Evolutionary conservation across 1,140 invertebrate genomes (phyloP), one percentile per base, ranked within the genome.

Genomic region (Drosophila nigromelanica): DNA sequence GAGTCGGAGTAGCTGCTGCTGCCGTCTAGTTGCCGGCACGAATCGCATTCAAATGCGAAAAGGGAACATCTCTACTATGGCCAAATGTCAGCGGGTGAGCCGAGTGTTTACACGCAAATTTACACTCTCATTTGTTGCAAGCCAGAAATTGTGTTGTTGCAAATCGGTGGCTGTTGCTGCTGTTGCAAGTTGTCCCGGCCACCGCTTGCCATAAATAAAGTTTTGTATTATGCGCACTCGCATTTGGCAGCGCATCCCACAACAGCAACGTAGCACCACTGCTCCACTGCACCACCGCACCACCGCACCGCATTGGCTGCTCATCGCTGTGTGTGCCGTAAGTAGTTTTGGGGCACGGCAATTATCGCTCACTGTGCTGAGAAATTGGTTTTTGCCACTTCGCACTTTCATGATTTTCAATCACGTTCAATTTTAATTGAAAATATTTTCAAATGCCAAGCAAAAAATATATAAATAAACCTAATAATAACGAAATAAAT

Each of bases 71-170:
- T 72, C 69, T 67, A 72, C 70, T 73, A 68, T 64, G 58, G 67
- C 54, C 62, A 63, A 73, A 71, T 89, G 83, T 85, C 90, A 91
- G 90, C 90, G 86, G 90, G 90, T 91, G 90, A 78, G 83, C 85
- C 82, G 87, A 91, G 86, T 91, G 90, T 91, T 91, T 91, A 91
- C 90, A 91, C 90, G 90, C 90, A 89, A 91, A 91, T 91, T 91
- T 91, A 91, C 90, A 91, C 90, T 91, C 90, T 91, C 89, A 91
- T 90, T 91, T 91, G 90, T 91, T 87, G 83, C 75, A 51, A 76
- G 62, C 55, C 6, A 45, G 73, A 83, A 89, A 89, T 89, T 89
- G 83, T 89, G 70, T 77, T 73, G 74, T 72, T 81, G 68, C 82
- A 76, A 77, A 85, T 82, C 79, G 79, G 45, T 72, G 80, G 71